Evolutionary conservation across 2,797 vertebrate species (phyloP).

Genomic region (Chrysocyon brachyurus): DNA sequence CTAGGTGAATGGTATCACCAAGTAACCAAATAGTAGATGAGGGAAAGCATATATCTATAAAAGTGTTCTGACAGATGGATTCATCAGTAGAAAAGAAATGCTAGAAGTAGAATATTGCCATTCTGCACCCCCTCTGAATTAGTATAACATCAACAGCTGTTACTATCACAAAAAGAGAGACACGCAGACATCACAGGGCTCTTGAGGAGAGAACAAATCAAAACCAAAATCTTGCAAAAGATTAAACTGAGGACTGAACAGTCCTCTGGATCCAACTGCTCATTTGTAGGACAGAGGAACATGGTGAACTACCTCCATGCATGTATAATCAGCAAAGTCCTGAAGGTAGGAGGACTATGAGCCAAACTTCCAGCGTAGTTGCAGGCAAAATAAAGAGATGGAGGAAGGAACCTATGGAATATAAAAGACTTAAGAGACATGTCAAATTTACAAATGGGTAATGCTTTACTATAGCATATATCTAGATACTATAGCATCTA

Average conservation of each 20-base stretch:
- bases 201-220: neutral
- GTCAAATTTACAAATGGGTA: neutral
- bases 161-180: neutral
- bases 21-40: neutral
- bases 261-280: neutral
- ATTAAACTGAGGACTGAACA: neutral
- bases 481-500: no score
- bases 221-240: neutral
- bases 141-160: neutral
- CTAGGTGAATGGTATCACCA: neutral
- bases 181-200: neutral
- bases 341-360: neutral
- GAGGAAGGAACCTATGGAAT: neutral
- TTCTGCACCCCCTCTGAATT: neutral
- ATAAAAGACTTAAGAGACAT: neutral
- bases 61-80: neutral
- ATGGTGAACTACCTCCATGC: accelerated
- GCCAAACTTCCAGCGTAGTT: neutral
- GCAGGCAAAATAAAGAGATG: neutral
- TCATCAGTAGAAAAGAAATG: neutral
- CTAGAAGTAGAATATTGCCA: neutral
- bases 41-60: neutral
- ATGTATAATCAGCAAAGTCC: neutral
- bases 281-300: neutral
- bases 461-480: no score